phyloP scores from a whole-genome alignment of 2,797 vertebrate genomes.

The Toxotes lorentzi region DNA sequence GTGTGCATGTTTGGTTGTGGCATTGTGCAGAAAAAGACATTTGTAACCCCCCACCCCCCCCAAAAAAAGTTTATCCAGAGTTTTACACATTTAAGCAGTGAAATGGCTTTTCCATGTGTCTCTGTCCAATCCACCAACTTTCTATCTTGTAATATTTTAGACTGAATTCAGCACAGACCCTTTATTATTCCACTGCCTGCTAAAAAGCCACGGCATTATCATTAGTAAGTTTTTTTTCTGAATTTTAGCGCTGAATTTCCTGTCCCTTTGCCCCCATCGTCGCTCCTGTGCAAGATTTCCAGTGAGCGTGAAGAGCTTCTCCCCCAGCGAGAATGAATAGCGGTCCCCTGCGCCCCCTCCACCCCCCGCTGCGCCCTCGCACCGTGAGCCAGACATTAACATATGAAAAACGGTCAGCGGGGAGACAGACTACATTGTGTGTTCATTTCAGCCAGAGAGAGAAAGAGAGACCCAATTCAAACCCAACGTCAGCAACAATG shows the following conservation, averaged over 20 bases:
- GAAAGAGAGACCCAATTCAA: not conserved
- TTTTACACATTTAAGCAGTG: constrained; percentile 1
- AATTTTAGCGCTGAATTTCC: not conserved
- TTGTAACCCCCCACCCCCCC: constrained; percentile 40
- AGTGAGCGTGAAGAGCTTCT: constrained; percentile 53
- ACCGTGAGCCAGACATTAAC: constrained; percentile 69
- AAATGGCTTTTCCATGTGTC: constrained; percentile 21
- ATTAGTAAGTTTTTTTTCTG: not conserved
- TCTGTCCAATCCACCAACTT: not conserved
- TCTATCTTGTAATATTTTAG: not conserved
- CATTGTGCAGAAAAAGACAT: constrained; percentile 55
- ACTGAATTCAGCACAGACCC: not conserved
- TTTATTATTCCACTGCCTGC: not conserved
- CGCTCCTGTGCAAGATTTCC: constrained; percentile 41
- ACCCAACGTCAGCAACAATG: constrained; percentile 54
- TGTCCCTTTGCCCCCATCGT: constrained; percentile 1
- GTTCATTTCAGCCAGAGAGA: constrained; percentile 34
- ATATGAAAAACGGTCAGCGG: constrained; percentile 64
- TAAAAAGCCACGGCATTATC: constrained; percentile 12
- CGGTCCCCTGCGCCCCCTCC: not conserved
- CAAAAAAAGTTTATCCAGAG: constrained; percentile 51
- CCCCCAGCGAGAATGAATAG: constrained; percentile 62
- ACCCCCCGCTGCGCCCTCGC: constrained; percentile 30
- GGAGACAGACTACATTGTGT: constrained; percentile 64
- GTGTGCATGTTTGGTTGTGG: constrained; percentile 32